Conservation (phyloP, 2,113 vertebrate species). For the Festucalex cinctus region DNA sequence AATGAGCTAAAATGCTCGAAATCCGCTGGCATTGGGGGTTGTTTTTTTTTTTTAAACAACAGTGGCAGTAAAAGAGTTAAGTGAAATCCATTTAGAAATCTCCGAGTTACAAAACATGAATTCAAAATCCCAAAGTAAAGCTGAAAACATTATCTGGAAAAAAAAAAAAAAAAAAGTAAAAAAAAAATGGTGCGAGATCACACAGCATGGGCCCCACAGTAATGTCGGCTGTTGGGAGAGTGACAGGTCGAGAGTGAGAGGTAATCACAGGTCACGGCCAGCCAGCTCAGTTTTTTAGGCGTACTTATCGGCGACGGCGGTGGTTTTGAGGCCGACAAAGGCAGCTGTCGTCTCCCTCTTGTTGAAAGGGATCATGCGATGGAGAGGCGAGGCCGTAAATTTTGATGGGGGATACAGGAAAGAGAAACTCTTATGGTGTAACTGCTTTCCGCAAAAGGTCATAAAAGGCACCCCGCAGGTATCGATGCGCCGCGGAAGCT, state of each 20-base stretch:
- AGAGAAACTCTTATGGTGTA: slow-evolving; percentile 30
- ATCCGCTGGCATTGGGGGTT: no score
- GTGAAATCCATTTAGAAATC: no score
- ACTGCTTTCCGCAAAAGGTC: slow-evolving; percentile 26
- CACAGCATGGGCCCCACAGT: neutral
- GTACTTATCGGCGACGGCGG: neutral
- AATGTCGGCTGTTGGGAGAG: neutral
- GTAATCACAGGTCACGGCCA: neutral
- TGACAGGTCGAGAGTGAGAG: neutral
- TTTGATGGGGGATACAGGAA: slow-evolving; percentile 19
- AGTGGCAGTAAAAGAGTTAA: no score
- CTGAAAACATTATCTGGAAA: no score
- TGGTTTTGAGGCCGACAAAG: slow-evolving; percentile 35
- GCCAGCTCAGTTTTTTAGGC: neutral
- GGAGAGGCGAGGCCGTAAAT: slow-evolving; percentile 29
- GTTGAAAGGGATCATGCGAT: slow-evolving; percentile 32
- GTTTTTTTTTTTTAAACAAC: no score
- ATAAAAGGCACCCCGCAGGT: slow-evolving; percentile 26
- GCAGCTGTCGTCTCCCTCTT: slow-evolving; percentile 33
- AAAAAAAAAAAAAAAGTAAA: no score
- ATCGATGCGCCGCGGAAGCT: slow-evolving; percentile 30
- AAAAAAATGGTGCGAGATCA: neutral
- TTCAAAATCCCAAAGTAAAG: no score
- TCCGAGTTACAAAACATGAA: no score
- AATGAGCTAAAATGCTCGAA: no score